These are phyloP conservation scores for Nomia melanderi DNA, from an alignment of 1,140 invertebrate genomes.

Conservation along the genomic window DNA sequence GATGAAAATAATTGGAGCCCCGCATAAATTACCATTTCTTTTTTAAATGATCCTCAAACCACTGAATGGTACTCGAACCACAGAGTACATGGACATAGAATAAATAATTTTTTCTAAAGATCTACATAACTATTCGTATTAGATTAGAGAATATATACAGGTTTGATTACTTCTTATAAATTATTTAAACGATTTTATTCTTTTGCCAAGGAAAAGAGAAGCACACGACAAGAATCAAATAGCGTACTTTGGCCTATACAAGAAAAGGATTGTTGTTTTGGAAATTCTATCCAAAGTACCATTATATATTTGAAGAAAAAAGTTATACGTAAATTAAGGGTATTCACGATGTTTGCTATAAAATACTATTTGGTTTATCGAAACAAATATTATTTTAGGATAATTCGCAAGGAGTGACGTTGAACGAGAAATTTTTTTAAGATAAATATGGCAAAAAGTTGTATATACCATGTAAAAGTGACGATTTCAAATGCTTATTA, in stretches of 20 bases:
- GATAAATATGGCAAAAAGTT: conserved; percentile 3
- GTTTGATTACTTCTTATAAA: conserved; percentile 20
- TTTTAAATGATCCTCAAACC: conserved; percentile 25
- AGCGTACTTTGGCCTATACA: conserved; percentile 25
- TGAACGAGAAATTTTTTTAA: neutral
- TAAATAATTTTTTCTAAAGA: conserved; percentile 13
- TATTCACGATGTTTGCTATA: conserved; percentile 9
- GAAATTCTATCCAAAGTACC: conserved; percentile 28
- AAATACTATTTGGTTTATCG: neutral
- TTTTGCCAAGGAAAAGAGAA: conserved; percentile 8
- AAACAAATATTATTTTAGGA: conserved; percentile 15
- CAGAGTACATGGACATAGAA: neutral
- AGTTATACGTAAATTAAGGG: neutral
- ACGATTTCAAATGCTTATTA: conserved; percentile 26
- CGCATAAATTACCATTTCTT: conserved; percentile 32
- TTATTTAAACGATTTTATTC: conserved; percentile 15
- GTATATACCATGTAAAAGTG: neutral
- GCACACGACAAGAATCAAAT: conserved; percentile 21
- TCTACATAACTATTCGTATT: conserved; percentile 10
- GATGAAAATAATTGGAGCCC: conserved; percentile 2
- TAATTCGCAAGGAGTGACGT: neutral
- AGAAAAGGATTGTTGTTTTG: conserved; percentile 32
- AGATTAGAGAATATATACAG: conserved; percentile 22
- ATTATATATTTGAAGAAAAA: neutral
- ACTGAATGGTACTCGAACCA: conserved; percentile 16